Conservation (phyloP, 1,140 invertebrate species). For the Drosophila lowei region DNA sequence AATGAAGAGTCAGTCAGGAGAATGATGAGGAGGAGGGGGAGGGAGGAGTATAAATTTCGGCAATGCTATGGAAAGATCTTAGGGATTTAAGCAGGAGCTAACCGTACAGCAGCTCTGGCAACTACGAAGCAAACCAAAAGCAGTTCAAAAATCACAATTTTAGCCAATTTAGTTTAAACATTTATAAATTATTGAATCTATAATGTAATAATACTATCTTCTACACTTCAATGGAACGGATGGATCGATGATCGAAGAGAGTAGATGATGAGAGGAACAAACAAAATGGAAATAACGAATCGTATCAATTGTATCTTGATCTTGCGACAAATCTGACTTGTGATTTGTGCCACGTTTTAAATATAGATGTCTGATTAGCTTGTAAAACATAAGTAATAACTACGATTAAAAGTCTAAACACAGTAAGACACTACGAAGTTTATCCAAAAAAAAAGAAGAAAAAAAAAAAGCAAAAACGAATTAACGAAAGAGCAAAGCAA, state of each 20-base stretch:
- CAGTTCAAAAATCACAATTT: constrained; percentile 79
- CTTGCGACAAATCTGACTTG: constrained; percentile 79
- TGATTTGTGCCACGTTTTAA: constrained; percentile 81
- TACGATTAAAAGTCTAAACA: constrained; percentile 57
- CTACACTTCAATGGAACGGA: constrained; percentile 49
- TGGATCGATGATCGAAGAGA: constrained; percentile 13
- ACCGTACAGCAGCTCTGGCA: constrained; percentile 49
- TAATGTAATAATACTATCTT: constrained; percentile 43
- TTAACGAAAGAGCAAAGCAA: constrained; percentile 30
- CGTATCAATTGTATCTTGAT: constrained; percentile 80
- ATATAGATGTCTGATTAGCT: constrained; percentile 81
- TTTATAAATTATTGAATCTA: constrained; percentile 67
- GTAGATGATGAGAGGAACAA: constrained; percentile 15
- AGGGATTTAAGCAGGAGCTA: constrained; percentile 32
- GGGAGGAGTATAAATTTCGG: constrained; percentile 28
- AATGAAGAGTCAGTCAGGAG: constrained; percentile 6
- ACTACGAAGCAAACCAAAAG: constrained; percentile 80
- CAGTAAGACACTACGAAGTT: constrained; percentile 59
- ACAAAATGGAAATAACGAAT: constrained; percentile 60
- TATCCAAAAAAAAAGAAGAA: constrained; percentile 65
- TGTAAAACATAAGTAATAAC: constrained; percentile 59
- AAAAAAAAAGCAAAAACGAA: constrained; percentile 35
- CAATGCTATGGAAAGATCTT: constrained; percentile 55
- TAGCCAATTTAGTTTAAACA: constrained; percentile 80
- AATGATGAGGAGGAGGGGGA: no score